Evolutionary conservation across 2,113 vertebrate genomes (phyloP).

Genomic region (Trachemys scripta): DNA sequence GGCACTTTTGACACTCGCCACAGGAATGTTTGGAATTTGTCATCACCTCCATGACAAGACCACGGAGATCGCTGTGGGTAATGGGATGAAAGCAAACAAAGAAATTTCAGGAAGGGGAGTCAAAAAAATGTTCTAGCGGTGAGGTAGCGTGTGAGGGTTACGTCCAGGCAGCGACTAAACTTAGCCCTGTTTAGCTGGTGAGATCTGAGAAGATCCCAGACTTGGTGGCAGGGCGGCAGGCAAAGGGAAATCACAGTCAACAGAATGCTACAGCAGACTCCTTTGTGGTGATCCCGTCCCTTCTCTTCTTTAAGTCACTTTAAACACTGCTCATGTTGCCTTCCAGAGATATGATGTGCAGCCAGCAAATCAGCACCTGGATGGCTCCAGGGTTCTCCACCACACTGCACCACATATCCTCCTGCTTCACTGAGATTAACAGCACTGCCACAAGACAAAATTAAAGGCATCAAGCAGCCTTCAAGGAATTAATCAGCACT

Average conservation of each 20-base stretch:
- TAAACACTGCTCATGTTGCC: background rate
- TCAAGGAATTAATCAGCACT: background rate
- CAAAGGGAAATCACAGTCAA: background rate
- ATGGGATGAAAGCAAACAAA: background rate
- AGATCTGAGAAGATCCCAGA: background rate
- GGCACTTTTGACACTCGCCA: background rate
- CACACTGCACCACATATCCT: background rate
- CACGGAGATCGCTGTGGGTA: background rate
- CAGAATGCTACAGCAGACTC: background rate
- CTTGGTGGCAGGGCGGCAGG: background rate
- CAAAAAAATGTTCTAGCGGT: background rate
- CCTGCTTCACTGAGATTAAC: conserved; percentile 14
- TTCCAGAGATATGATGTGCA: background rate
- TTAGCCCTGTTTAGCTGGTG: background rate
- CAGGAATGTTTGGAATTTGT: background rate
- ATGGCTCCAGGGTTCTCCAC: background rate
- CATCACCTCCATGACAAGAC: background rate
- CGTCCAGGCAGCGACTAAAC: conserved; percentile 7
- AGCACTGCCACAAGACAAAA: conserved; percentile 6
- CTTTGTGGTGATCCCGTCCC: background rate
- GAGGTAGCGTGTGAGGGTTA: conserved; percentile 16
- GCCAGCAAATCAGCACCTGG: conserved; percentile 15
- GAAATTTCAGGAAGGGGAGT: conserved; percentile 55
- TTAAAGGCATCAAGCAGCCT: conserved; percentile 32
- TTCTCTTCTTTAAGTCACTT: background rate